These are phyloP conservation scores for Lemur catta DNA, from an alignment of 2,797 vertebrate species.

Conservation along the genomic window DNA sequence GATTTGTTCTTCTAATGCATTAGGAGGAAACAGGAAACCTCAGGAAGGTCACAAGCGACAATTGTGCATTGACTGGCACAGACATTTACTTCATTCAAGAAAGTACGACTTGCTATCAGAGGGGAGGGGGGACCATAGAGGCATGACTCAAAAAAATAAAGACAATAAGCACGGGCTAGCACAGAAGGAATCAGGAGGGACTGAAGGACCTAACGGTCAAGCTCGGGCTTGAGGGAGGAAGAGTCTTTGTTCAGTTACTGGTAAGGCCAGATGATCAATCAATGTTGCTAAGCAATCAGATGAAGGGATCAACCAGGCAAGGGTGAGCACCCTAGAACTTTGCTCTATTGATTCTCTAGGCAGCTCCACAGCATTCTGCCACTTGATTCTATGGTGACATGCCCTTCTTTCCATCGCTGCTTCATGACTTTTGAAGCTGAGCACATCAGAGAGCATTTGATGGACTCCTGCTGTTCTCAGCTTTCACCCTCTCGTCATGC, in stretches of 20 bases:
- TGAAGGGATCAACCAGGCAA: background rate
- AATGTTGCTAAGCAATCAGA: background rate
- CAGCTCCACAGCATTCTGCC: background rate
- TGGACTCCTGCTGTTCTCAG: background rate
- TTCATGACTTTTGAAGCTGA: background rate
- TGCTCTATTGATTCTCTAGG: background rate
- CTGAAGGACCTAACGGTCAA: constrained; percentile 20
- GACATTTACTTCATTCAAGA: constrained; percentile 57
- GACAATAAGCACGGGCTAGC: background rate
- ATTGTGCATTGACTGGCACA: constrained; percentile 60
- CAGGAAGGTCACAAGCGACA: constrained; percentile 73
- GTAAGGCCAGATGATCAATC: background rate
- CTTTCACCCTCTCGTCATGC: background rate
- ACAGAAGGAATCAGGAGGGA: background rate
- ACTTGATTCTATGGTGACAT: background rate
- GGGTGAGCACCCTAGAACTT: background rate
- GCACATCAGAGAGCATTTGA: background rate
- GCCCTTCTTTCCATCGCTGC: background rate
- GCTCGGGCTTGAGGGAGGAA: background rate
- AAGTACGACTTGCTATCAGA: constrained; percentile 33
- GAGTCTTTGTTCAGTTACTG: background rate
- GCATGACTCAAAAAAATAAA: constrained; percentile 28
- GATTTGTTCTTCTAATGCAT: constrained; percentile 81
- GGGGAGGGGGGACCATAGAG: constrained; percentile 23
- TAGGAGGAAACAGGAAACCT: constrained; percentile 73